Evolutionary conservation across 2,113 vertebrate species (phyloP).

Genomic region (Spheniscus mendiculus): DNA sequence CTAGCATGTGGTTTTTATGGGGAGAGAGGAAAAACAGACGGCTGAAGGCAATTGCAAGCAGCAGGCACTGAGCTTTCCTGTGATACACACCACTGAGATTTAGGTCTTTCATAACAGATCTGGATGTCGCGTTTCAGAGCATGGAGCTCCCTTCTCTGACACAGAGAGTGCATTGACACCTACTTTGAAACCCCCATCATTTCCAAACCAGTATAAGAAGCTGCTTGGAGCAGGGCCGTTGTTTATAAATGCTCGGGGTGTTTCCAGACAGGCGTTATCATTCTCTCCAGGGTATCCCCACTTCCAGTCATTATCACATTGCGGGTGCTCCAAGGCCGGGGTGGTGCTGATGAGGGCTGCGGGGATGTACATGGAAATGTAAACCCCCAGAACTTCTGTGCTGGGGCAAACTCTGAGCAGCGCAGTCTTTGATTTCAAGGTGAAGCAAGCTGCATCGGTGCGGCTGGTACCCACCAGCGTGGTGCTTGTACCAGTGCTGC

Average conservation of each 20-base stretch:
- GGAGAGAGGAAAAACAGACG: constrained; percentile 13
- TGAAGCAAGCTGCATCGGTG: not conserved
- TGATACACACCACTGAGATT: not conserved
- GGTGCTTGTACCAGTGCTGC: not conserved
- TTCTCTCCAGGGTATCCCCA: not conserved
- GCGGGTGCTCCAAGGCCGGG: rapidly evolving
- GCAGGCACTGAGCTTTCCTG: not conserved
- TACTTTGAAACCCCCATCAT: not conserved
- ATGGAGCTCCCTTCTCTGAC: not conserved
- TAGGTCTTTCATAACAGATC: not conserved
- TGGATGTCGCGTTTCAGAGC: not conserved
- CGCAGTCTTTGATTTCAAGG: rapidly evolving
- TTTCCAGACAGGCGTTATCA: rapidly evolving
- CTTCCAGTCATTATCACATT: rapidly evolving
- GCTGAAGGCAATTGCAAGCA: not conserved
- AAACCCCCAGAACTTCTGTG: not conserved
- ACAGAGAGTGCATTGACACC: not conserved
- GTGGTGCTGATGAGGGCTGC: not conserved
- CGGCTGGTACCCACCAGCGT: rapidly evolving
- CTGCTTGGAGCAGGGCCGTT: not conserved
- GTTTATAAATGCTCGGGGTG: rapidly evolving
- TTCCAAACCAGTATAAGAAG: not conserved
- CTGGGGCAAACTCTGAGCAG: not conserved
- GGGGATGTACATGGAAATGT: not conserved
- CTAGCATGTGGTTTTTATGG: constrained; percentile 5